Percentiles rank a stretch among this genome's conserved stretches.
Evolutionary conservation across 2,888 invertebrate genomes (phyloP).

Genomic region (Macrophya annulata): DNA sequence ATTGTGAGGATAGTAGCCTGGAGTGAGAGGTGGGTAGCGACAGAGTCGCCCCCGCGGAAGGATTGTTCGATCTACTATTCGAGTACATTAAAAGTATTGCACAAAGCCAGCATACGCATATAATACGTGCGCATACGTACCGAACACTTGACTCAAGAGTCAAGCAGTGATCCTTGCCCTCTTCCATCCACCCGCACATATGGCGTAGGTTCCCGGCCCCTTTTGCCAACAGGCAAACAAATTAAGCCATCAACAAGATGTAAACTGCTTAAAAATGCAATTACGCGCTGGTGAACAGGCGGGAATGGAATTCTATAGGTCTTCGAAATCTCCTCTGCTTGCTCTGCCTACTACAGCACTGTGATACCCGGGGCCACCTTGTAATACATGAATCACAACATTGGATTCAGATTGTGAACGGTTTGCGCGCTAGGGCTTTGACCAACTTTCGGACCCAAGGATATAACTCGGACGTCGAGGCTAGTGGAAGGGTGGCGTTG

Average conservation of each 20-base stretch:
- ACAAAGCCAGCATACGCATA: slow-evolving; percentile 25
- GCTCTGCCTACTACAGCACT: slow-evolving; percentile 18
- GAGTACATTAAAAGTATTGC: slow-evolving; percentile 25
- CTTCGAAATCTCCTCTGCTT: slow-evolving; percentile 35
- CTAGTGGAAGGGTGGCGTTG: slow-evolving; percentile 47
- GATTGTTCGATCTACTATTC: slow-evolving; percentile 31
- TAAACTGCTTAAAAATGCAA: slow-evolving; percentile 66
- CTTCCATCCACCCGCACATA: slow-evolving; percentile 28
- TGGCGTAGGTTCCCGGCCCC: slow-evolving; percentile 33
- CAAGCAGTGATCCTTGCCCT: slow-evolving; percentile 45
- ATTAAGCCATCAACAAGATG: slow-evolving; percentile 63
- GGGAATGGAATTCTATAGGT: slow-evolving; percentile 48
- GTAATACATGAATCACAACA: slow-evolving; percentile 48
- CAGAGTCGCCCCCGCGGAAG: not conserved
- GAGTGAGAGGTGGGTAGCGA: not conserved
- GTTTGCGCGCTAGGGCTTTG: slow-evolving; percentile 65
- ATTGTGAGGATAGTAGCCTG: not conserved
- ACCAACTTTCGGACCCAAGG: slow-evolving; percentile 52
- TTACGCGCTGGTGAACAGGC: slow-evolving; percentile 59
- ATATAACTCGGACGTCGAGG: slow-evolving; percentile 45
- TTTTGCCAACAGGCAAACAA: slow-evolving; percentile 61
- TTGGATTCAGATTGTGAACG: slow-evolving; percentile 44
- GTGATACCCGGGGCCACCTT: slow-evolving; percentile 28
- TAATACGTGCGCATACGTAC: slow-evolving; percentile 23
- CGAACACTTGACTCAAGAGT: slow-evolving; percentile 50